These are phyloP conservation scores for Bombylius major DNA, from an alignment of 2,888 invertebrate species.

Conservation along the genomic window DNA sequence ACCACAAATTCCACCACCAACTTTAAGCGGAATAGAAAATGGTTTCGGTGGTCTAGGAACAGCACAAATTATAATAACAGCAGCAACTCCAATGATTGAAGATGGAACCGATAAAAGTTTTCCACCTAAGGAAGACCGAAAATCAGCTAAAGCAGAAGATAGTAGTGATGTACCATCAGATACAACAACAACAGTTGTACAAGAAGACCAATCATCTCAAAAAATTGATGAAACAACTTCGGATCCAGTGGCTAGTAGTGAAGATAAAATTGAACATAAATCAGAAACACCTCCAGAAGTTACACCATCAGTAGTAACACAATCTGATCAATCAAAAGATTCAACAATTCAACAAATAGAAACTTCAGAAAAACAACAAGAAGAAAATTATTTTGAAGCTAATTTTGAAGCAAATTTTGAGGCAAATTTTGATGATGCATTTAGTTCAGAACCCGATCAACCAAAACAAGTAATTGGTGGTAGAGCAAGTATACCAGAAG, in stretches of 20 bases:
- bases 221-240: slow-evolving; percentile 3
- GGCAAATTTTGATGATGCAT: slow-evolving; percentile 39
- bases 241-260: slow-evolving; percentile 16
- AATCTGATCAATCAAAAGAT: not conserved
- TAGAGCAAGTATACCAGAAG: slow-evolving; percentile 75
- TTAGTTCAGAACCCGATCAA: slow-evolving; percentile 31
- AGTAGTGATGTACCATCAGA: slow-evolving; percentile 14
- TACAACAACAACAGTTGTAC: slow-evolving; percentile 8
- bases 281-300: not conserved
- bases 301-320: not conserved
- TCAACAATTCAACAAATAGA: not conserved
- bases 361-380: slow-evolving; percentile 17
- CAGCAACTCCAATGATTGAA: slow-evolving; percentile 85
- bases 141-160: slow-evolving; percentile 18
- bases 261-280: slow-evolving; percentile 21
- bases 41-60: slow-evolving; percentile 51
- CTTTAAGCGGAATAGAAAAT: not conserved
- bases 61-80: slow-evolving; percentile 84
- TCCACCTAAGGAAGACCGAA: slow-evolving; percentile 44
- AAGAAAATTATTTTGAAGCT: slow-evolving; percentile 9
- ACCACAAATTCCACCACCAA: not conserved
- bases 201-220: not conserved
- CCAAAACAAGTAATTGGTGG: slow-evolving; percentile 65
- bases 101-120: slow-evolving; percentile 64
- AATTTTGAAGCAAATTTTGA: slow-evolving; percentile 35